phyloP scores from a whole-genome alignment of 2,888 invertebrate species.

The Encarsia formosa region DNA sequence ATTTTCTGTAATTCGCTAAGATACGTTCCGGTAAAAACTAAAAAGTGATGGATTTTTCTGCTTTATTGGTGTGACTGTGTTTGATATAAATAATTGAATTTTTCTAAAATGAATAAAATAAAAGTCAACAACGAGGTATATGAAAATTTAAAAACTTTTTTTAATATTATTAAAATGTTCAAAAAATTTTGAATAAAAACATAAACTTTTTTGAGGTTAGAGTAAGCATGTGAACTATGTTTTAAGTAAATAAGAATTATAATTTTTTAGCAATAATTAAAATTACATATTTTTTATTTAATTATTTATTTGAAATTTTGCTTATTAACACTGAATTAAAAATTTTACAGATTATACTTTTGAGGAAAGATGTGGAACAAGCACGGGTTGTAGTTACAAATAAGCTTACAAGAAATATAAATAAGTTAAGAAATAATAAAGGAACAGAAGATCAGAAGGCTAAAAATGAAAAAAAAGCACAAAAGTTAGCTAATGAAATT shows the following conservation, averaged over 20 bases:
- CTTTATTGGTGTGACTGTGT: background rate
- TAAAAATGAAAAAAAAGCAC: conserved; percentile 39
- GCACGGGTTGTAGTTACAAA: conserved; percentile 36
- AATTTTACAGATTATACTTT: conserved; percentile 38
- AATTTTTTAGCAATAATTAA: no score
- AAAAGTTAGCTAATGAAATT: conserved; percentile 38
- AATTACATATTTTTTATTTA: no score
- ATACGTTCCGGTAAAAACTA: no score
- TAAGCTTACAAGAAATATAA: conserved; percentile 38
- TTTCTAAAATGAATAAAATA: no score
- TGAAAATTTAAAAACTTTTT: background rate
- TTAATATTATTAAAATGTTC: background rate
- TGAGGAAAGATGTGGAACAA: conserved; percentile 39
- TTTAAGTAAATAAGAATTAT: no score
- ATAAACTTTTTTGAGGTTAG: conserved; percentile 8
- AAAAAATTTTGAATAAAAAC: conserved; percentile 4
- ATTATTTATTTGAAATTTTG: conserved; percentile 2
- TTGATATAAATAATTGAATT: background rate
- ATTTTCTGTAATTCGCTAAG: no score
- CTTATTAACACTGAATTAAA: background rate
- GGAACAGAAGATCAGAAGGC: conserved; percentile 39
- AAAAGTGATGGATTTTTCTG: no score
- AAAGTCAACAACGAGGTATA: background rate
- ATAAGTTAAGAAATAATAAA: conserved; percentile 35
- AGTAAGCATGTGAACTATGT: no score